A percentile compares a stretch with the other conserved stretches of the same genome.
Conservation (phyloP, 2,888 invertebrate genomes). For the Drosophila testacea region DNA sequence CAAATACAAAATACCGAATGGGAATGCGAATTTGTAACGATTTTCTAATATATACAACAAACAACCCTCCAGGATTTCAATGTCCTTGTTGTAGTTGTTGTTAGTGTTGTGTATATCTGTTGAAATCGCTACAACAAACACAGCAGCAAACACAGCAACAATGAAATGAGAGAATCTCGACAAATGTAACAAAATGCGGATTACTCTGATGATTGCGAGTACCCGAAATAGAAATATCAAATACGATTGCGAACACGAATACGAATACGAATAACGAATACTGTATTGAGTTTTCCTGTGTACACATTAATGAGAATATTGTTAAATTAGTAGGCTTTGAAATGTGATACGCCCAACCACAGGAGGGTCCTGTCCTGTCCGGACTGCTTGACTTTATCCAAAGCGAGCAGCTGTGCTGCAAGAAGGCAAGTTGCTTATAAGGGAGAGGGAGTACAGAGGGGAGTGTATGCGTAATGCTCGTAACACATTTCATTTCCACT, state of each 20-base stretch:
- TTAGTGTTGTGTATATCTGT: conserved; percentile 68
- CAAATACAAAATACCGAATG: conserved; percentile 41
- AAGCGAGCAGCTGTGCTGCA: conserved; percentile 72
- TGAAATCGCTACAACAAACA: conserved; percentile 76
- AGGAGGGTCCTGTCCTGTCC: conserved; percentile 53
- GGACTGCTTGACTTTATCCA: conserved; percentile 65
- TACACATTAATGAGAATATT: conserved; percentile 84
- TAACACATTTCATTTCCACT: conserved; percentile 40
- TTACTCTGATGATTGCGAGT: conserved; percentile 54
- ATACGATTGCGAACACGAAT: conserved; percentile 4
- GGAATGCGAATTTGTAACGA: conserved; percentile 81
- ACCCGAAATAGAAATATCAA: conserved; percentile 12
- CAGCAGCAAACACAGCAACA: conserved; percentile 32
- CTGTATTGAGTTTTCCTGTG: conserved; percentile 48
- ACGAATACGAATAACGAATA: conserved; percentile 5
- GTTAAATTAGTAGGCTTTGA: conserved; percentile 84
- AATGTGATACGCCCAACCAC: conserved; percentile 84
- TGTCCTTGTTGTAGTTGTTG: conserved; percentile 18
- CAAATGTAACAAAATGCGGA: conserved; percentile 82
- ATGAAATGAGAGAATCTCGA: conserved; percentile 48
- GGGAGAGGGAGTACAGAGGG: not conserved
- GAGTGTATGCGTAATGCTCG: conserved; percentile 15
- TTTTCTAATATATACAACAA: conserved; percentile 82
- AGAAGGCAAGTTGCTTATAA: not conserved
- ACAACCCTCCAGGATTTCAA: conserved; percentile 65